Evolutionary conservation across 2,113 vertebrate species (phyloP), one percentile per base, ranked within the genome.

Genomic region (Neodon shergylaensis): DNA sequence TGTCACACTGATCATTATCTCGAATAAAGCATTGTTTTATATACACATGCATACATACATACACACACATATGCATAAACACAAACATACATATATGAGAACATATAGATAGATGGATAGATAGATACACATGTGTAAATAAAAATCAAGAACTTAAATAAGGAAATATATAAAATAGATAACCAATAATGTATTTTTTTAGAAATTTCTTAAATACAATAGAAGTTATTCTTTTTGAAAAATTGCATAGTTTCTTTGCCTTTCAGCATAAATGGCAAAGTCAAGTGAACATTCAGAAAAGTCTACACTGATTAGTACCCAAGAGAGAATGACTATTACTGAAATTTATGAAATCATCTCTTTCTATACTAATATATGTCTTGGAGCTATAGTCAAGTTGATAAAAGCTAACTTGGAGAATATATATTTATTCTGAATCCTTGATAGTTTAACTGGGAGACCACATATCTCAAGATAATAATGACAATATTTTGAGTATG

Each of bases 301-400:
- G 4, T 42, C 21, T 88, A 1, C 82, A 97, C 86, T 88, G 70
- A 95, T 94, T 87, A 87, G 63, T 93, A 86, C 58, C n/a, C 82
- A 97, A 79, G 90, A 92, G 36, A 84, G 36, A 19, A 70, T 87
- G 79, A 91, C 93, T 96, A 86, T 95, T 96, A 94, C 14, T 65
- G 44, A 65, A 94, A 95, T 89, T 81, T 22, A 36, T 92, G 74
- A 74, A 98, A 95, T 87, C 87, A 94, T 66, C 16, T 3, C 61
- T 88, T 94, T 70, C 94, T 88, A 94, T 97, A 97, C 7, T 65
- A 97, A 78, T 68, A 87, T 61, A 97, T 98, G 96, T 95, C 65
- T 97, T 94, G 82, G 94, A 98, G 91, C 81, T 95, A 95, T 96
- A 98, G 97, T 97, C 97, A 98, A 84, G 5, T 86, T 95, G 70